Conservation (phyloP, 2,888 invertebrate genomes). For the Ochropacha duplaris region DNA sequence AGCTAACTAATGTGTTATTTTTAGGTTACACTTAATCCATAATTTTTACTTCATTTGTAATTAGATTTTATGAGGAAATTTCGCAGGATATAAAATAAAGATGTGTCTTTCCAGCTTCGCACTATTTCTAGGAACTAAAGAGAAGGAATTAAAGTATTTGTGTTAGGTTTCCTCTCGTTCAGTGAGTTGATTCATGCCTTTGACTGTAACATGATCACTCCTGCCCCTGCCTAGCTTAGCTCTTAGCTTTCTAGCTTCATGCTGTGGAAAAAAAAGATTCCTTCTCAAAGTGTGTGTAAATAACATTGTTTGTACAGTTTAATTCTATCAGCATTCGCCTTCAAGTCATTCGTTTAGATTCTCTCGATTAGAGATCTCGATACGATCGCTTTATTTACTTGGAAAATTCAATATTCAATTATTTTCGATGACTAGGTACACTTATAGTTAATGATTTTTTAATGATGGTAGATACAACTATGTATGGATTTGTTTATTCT, state of each 20-base stretch:
- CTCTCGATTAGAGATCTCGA: no score
- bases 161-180: slow-evolving; percentile 22
- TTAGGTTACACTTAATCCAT: no score
- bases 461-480: no score
- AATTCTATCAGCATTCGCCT: background rate
- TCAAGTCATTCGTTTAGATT: background rate
- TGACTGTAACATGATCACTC: slow-evolving; percentile 28
- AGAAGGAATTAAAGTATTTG: slow-evolving; percentile 43
- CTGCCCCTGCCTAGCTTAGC: slow-evolving; percentile 15
- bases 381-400: background rate
- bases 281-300: background rate
- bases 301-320: background rate
- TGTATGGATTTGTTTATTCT: no score
- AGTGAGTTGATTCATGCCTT: slow-evolving; percentile 29
- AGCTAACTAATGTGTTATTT: no score
- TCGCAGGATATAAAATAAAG: background rate
- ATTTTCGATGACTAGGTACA: no score
- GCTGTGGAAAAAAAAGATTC: slow-evolving; percentile 25
- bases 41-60: no score
- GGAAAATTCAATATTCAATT: background rate
- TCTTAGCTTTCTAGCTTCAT: background rate
- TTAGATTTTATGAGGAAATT: no score
- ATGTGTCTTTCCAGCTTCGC: background rate
- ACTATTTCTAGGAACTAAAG: slow-evolving; percentile 5
- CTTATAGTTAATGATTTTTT: no score